Evolutionary conservation across 2,888 invertebrate species (phyloP).

Genomic region (Hirtodrosophila duncani): DNA sequence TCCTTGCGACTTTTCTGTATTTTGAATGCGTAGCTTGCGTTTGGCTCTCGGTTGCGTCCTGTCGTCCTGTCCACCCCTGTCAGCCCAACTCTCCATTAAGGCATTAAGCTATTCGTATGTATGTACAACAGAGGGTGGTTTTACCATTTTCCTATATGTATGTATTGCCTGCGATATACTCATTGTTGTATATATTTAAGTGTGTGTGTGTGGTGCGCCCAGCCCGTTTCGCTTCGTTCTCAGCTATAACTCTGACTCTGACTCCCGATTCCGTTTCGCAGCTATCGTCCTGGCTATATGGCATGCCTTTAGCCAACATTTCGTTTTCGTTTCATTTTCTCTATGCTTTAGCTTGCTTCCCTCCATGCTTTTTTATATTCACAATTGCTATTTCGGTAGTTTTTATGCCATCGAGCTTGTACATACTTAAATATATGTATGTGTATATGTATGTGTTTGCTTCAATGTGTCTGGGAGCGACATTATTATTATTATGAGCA

Average conservation of each 20-base stretch:
- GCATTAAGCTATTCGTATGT: slow-evolving; percentile 34
- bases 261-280: no score
- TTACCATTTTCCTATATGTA: slow-evolving; percentile 59
- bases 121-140: slow-evolving; percentile 50
- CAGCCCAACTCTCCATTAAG: slow-evolving; percentile 23
- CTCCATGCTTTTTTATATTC: slow-evolving; percentile 49
- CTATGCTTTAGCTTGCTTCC: slow-evolving; percentile 45
- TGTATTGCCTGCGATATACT: slow-evolving; percentile 21
- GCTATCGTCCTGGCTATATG: slow-evolving; percentile 1
- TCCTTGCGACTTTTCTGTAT: slow-evolving; percentile 37
- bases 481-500: slow-evolving; percentile 70
- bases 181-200: slow-evolving; percentile 27
- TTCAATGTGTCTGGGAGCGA: slow-evolving; percentile 45
- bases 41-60: slow-evolving; percentile 11
- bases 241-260: background rate
- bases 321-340: slow-evolving; percentile 51
- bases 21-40: slow-evolving; percentile 31
- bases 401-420: slow-evolving; percentile 44
- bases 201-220: slow-evolving; percentile 18
- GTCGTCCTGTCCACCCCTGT: slow-evolving; percentile 3
- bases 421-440: slow-evolving; percentile 2
- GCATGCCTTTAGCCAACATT: slow-evolving; percentile 55
- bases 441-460: slow-evolving; percentile 22
- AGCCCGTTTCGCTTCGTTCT: slow-evolving; percentile 4
- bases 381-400: slow-evolving; percentile 70